Conservation (phyloP, 2,888 invertebrate species). For the Nymphalis c-album region DNA sequence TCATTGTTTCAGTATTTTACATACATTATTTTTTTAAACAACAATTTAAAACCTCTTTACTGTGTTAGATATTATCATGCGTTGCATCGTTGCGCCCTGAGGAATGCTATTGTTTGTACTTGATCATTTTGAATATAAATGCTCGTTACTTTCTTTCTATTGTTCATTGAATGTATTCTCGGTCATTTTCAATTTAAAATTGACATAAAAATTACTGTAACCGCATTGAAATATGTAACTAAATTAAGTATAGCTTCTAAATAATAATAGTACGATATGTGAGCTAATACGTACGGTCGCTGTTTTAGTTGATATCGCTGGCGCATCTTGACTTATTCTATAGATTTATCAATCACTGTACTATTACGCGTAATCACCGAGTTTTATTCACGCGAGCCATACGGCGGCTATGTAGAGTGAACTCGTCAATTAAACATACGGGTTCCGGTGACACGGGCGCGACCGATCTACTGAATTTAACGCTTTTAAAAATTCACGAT, state of each 20-base stretch:
- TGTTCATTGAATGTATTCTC: conserved; percentile 57
- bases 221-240: background rate
- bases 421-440: conserved; percentile 20
- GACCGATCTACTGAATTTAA: conserved; percentile 19
- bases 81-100: conserved; percentile 45
- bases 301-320: conserved; percentile 78
- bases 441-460: conserved; percentile 4
- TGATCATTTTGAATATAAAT: conserved; percentile 45
- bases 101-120: conserved; percentile 66
- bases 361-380: conserved; percentile 26
- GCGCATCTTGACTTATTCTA: conserved; percentile 58
- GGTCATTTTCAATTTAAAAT: conserved; percentile 38
- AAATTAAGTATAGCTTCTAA: conserved; percentile 2
- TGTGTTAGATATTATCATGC: conserved; percentile 42
- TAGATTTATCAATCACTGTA: conserved; percentile 29
- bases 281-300: conserved; percentile 70
- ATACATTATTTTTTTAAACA: conserved; percentile 18
- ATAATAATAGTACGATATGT: conserved; percentile 12
- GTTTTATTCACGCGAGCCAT: conserved; percentile 30
- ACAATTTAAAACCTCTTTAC: conserved; percentile 22
- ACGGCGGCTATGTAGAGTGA: conserved; percentile 14
- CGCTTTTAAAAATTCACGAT: conserved; percentile 33
- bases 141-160: conserved; percentile 62
- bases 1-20: conserved; percentile 31
- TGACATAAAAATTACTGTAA: background rate